Conservation (phyloP, 92 coral and sea anemone species). For the Virgularia gustaviana region DNA sequence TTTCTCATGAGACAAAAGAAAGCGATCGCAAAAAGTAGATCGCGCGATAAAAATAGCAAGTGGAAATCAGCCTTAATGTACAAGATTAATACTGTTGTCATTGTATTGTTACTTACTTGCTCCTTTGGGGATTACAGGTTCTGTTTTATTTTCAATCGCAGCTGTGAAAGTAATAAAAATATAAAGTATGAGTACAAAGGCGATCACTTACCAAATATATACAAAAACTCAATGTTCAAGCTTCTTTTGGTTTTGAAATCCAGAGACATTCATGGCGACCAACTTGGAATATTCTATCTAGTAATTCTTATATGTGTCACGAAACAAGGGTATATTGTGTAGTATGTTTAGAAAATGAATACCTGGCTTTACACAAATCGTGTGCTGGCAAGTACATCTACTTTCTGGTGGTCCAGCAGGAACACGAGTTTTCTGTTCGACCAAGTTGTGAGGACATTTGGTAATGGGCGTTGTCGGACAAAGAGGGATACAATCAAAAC, state of each 20-base stretch:
- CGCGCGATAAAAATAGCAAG: not conserved
- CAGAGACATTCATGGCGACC: no score
- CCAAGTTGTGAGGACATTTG: not conserved
- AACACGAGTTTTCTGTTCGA: not conserved
- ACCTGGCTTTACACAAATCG: not conserved
- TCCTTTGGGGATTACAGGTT: not conserved
- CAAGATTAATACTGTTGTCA: not conserved
- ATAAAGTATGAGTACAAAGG: not conserved
- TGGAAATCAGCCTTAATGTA: no score
- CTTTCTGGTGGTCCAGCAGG: conserved; percentile 20
- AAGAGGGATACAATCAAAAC: not conserved
- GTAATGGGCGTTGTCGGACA: conserved; percentile 7
- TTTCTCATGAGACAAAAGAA: no score
- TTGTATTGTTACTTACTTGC: not conserved
- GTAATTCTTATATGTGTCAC: not conserved
- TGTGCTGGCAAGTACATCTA: conserved; percentile 18
- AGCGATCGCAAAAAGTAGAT: not conserved
- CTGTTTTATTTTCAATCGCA: not conserved
- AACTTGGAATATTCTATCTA: no score
- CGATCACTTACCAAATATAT: not conserved
- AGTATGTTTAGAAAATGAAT: not conserved
- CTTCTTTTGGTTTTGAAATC: no score
- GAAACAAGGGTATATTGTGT: not conserved
- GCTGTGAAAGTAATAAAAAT: not conserved
- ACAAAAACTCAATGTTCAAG: no score